These are phyloP conservation scores for Lophotis ruficrista DNA, from an alignment of 2,113 vertebrate genomes.

Conservation along the genomic window DNA sequence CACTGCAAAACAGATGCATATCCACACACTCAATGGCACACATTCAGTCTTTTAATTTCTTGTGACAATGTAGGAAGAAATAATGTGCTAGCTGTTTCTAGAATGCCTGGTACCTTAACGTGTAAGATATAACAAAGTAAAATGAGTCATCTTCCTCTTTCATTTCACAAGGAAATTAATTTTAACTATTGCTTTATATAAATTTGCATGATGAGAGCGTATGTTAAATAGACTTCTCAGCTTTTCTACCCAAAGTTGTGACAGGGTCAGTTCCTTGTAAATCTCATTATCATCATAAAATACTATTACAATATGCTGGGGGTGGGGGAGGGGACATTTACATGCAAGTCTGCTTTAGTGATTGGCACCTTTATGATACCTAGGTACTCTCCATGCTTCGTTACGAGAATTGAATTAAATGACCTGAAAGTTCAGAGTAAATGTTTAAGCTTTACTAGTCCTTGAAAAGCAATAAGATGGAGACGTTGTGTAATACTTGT, in stretches of 20 bases:
- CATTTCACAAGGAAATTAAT: background rate
- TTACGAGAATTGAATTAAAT: conserved; percentile 34
- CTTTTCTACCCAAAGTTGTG: background rate
- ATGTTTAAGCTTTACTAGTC: conserved; percentile 15
- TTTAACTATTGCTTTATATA: background rate
- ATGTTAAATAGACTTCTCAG: background rate
- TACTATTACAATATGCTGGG: background rate
- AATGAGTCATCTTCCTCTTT: background rate
- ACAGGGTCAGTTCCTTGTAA: background rate
- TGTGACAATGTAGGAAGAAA: background rate
- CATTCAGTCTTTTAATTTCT: background rate
- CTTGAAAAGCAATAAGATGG: conserved; percentile 13
- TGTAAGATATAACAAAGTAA: background rate
- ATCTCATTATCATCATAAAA: conserved; percentile 1
- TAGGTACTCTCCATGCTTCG: background rate
- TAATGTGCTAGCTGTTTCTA: background rate
- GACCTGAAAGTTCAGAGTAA: conserved; percentile 24
- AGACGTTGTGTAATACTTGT: background rate
- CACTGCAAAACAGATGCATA: background rate
- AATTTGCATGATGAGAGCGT: background rate
- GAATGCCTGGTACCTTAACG: background rate
- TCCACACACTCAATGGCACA: background rate
- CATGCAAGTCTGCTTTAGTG: background rate
- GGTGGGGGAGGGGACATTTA: background rate
- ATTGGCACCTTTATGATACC: background rate